Evolutionary conservation across 2,888 invertebrate species (phyloP).

Genomic region (Hesperia comma): DNA sequence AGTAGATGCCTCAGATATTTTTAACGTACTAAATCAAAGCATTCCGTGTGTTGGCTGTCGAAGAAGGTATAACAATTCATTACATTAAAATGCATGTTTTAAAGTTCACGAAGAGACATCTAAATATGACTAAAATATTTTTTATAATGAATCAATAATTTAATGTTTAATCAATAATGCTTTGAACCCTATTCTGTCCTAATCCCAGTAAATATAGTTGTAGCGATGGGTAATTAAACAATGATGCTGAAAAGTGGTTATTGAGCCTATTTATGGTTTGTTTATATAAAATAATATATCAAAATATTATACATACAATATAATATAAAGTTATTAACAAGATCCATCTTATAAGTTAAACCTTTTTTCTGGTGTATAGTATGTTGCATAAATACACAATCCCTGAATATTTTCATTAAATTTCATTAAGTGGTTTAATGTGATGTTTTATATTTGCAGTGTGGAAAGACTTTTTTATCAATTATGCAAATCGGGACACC

Average conservation of each 20-base stretch:
- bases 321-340: no score
- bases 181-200: no score
- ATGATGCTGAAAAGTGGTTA: no score
- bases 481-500: constrained; percentile 92
- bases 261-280: no score
- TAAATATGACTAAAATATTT: background rate
- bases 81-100: background rate
- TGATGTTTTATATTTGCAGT: constrained; percentile 77
- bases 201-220: no score
- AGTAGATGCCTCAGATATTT: constrained; percentile 92
- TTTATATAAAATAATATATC: no score
- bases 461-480: constrained; percentile 95
- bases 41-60: constrained; percentile 98
- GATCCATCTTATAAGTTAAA: no score
- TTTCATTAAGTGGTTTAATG: background rate
- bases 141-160: no score
- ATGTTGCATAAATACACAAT: background rate
- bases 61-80: constrained; percentile 86
- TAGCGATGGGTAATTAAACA: no score
- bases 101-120: background rate
- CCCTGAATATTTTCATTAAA: background rate
- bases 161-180: no score
- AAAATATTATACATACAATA: no score
- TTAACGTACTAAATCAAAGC: constrained; percentile 93
- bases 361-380: background rate